Evolutionary conservation across 1,140 invertebrate genomes (phyloP).

Genomic region (Prorops nasuta): DNA sequence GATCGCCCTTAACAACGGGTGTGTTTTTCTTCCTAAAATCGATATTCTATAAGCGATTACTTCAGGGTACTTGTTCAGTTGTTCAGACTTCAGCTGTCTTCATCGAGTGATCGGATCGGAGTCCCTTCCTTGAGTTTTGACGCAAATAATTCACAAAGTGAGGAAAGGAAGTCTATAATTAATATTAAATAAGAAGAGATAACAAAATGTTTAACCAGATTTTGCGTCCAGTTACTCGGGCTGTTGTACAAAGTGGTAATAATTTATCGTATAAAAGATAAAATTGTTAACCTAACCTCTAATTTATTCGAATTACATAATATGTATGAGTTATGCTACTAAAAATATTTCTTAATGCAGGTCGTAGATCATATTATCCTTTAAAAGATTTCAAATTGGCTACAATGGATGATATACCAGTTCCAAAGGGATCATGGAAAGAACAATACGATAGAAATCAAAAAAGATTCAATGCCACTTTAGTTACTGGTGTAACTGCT

Average conservation of each 20-base stretch:
- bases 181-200: too few relatives aligned
- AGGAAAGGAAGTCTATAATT: too few relatives aligned
- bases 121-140: too few relatives aligned
- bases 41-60: neutral
- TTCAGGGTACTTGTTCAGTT: too few relatives aligned
- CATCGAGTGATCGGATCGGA: too few relatives aligned
- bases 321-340: neutral
- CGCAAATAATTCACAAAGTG: too few relatives aligned
- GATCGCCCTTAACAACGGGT: neutral
- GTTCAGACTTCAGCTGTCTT: too few relatives aligned
- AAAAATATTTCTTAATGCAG: slow-evolving; percentile 14
- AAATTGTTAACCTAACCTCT: neutral
- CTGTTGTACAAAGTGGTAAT: slow-evolving; percentile 17
- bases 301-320: slow-evolving; percentile 4
- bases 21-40: neutral
- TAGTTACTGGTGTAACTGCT: slow-evolving; percentile 64
- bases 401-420: slow-evolving; percentile 71
- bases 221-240: slow-evolving; percentile 19
- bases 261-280: neutral
- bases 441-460: slow-evolving; percentile 64
- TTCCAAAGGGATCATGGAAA: slow-evolving; percentile 73
- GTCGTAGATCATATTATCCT: slow-evolving; percentile 31
- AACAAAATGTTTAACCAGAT: slow-evolving; percentile 27
- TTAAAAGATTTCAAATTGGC: slow-evolving; percentile 38
- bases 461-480: slow-evolving; percentile 65